These are phyloP conservation scores for Dasypolia templi DNA, from an alignment of 2,888 invertebrate genomes.

Conservation along the genomic window DNA sequence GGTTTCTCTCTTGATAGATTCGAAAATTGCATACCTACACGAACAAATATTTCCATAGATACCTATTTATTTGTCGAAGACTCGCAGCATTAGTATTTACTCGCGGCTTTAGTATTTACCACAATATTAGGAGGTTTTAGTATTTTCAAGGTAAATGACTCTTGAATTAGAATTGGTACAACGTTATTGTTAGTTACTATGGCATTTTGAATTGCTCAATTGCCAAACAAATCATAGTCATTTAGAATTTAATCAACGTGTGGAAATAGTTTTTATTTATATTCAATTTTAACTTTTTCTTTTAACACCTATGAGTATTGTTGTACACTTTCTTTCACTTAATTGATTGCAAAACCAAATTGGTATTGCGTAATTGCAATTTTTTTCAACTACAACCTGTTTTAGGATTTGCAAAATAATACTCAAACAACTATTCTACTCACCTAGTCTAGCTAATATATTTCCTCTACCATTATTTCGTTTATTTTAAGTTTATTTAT, in stretches of 20 bases:
- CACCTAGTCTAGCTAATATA: constrained; percentile 23
- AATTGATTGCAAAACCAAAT: neutral
- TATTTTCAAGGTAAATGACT: constrained; percentile 1
- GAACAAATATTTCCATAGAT: constrained; percentile 14
- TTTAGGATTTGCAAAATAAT: constrained; percentile 23
- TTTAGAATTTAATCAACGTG: neutral
- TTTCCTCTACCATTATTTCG: constrained; percentile 18
- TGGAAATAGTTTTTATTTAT: neutral
- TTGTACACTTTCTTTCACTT: constrained; percentile 26
- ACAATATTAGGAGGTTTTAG: neutral
- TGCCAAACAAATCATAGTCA: neutral
- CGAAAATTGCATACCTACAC: neutral
- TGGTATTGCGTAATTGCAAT: too few species aligned
- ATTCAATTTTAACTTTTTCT: neutral
- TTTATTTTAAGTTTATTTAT: constrained; percentile 22
- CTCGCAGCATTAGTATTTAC: too few species aligned
- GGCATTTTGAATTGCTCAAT: constrained; percentile 15
- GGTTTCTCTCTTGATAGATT: neutral
- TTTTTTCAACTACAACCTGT: constrained; percentile 6
- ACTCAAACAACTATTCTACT: constrained; percentile 32
- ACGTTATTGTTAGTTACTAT: neutral
- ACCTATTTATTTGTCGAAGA: neutral
- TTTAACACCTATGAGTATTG: neutral
- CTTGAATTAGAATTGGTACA: constrained; percentile 2
- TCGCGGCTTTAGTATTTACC: neutral